These are phyloP conservation scores for Gallinago jamesoni DNA, from an alignment of 2,113 vertebrate species.

Conservation along the genomic window DNA sequence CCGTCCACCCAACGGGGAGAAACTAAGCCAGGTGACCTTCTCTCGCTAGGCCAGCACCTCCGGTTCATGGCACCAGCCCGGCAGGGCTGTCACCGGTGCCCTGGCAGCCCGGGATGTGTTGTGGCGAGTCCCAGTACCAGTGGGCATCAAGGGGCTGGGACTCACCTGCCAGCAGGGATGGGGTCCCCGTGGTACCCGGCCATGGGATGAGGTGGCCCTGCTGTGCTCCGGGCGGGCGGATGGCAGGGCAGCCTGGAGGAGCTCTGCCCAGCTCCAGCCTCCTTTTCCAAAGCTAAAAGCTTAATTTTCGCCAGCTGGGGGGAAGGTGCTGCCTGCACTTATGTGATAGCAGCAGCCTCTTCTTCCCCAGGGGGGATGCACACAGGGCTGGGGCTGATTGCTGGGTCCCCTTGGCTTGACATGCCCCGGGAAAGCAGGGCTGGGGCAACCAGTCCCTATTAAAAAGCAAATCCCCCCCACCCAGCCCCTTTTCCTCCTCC, in stretches of 20 bases:
- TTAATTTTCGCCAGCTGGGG: neutral
- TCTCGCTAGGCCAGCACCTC: neutral
- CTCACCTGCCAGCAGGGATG: neutral
- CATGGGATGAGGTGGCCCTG: neutral
- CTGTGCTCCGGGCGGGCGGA: fast-evolving
- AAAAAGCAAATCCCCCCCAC: neutral
- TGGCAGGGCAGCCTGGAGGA: neutral
- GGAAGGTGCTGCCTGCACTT: neutral
- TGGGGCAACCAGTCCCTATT: neutral
- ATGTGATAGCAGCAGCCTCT: neutral
- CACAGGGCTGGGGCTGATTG: neutral
- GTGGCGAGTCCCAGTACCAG: fast-evolving
- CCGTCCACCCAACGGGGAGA: neutral
- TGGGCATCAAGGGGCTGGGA: fast-evolving
- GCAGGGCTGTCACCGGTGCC: neutral
- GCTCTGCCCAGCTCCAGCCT: neutral
- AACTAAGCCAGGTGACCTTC: constrained; percentile 18
- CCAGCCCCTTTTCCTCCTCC: neutral
- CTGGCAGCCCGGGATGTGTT: neutral
- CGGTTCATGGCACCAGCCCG: neutral
- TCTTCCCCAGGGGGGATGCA: fast-evolving
- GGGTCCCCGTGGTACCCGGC: neutral
- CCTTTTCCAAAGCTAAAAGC: neutral
- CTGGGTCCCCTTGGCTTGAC: fast-evolving
- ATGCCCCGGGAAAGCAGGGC: fast-evolving